A percentile compares a stretch with the other conserved stretches of the same genome.
Conservation (phyloP, 2,888 invertebrate species). For the Plebejus anna region DNA sequence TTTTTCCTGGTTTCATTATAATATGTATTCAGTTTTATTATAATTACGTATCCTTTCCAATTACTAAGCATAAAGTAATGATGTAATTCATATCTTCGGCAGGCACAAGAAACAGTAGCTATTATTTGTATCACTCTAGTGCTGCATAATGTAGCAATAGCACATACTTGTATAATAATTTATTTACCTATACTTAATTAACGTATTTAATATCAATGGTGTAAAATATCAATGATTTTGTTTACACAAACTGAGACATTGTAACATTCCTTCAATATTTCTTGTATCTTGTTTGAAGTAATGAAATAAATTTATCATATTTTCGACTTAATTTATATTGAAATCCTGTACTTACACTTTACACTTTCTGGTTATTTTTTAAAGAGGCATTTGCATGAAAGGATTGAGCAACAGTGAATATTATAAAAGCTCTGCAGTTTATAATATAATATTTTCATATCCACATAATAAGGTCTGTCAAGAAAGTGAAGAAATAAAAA, state of each 20-base stretch:
- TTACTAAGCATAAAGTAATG: neutral
- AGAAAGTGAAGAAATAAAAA: too few species aligned
- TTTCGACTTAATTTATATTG: constrained; percentile 29
- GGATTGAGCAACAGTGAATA: neutral
- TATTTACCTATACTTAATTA: neutral
- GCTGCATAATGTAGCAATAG: neutral
- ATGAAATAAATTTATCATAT: constrained; percentile 52
- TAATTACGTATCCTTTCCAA: neutral
- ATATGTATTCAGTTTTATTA: neutral
- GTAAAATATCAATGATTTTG: neutral
- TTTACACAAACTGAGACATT: constrained; percentile 26
- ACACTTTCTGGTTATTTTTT: neutral
- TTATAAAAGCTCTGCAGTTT: neutral
- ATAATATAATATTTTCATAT: neutral
- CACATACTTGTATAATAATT: constrained; percentile 1
- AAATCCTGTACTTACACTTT: constrained; percentile 1
- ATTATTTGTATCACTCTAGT: neutral
- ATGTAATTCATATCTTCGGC: neutral
- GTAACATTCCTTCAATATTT: constrained; percentile 38
- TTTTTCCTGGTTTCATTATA: neutral
- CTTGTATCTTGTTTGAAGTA: constrained; percentile 55
- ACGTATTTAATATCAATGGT: neutral
- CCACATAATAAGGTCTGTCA: too few species aligned
- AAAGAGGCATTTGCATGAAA: neutral
- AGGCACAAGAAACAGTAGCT: neutral